phyloP scores from a whole-genome alignment of 2,113 vertebrate genomes.

The Jacana jacana region DNA sequence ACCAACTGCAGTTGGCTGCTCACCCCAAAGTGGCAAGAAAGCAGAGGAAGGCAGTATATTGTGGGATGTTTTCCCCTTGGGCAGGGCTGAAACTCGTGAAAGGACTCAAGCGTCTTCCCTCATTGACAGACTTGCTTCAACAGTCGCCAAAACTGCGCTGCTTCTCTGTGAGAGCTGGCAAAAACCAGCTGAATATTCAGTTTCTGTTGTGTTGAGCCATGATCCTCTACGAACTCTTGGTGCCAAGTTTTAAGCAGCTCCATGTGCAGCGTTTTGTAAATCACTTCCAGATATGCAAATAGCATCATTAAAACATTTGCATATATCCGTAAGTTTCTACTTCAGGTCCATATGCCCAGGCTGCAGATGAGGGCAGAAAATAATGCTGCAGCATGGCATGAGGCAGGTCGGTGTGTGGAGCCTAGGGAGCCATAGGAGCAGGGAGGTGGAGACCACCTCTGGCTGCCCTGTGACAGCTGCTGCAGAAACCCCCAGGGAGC shows the following conservation, averaged over 20 bases:
- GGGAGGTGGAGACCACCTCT: background rate
- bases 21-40: background rate
- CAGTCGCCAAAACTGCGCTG: slow-evolving; percentile 16
- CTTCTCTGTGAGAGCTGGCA: slow-evolving; percentile 40
- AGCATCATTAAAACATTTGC: slow-evolving; percentile 68
- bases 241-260: slow-evolving; percentile 68
- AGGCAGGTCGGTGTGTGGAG: rapidly evolving
- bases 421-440: background rate
- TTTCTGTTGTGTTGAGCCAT: slow-evolving; percentile 59
- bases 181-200: slow-evolving; percentile 57
- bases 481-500: background rate
- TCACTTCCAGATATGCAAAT: slow-evolving; percentile 71
- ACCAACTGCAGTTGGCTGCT: slow-evolving; percentile 49
- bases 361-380: slow-evolving; percentile 51
- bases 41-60: background rate
- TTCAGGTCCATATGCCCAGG: slow-evolving; percentile 60
- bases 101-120: slow-evolving; percentile 6
- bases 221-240: slow-evolving; percentile 43
- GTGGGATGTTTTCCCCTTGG: slow-evolving; percentile 43
- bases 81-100: slow-evolving; percentile 9
- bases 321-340: slow-evolving; percentile 51
- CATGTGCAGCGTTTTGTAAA: slow-evolving; percentile 63
- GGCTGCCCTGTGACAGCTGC: background rate
- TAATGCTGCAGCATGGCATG: background rate
- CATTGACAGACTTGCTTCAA: slow-evolving; percentile 55